These are phyloP conservation scores for Myiagra hebetior DNA, from an alignment of 2,113 vertebrate species.

Conservation along the genomic window DNA sequence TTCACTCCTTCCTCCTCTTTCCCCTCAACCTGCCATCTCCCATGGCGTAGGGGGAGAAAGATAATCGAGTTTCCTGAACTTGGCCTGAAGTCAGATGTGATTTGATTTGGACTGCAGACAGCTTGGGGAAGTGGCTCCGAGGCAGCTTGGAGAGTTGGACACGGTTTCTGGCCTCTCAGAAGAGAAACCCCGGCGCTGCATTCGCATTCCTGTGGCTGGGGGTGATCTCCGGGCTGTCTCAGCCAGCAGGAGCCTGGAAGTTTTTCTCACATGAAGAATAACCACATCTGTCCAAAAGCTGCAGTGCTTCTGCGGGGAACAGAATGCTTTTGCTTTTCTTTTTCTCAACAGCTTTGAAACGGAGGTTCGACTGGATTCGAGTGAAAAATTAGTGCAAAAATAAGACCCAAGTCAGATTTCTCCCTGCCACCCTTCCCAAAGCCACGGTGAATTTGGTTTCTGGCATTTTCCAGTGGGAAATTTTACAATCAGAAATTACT, in stretches of 20 bases:
- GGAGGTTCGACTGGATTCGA: not conserved
- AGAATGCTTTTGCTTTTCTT: not conserved
- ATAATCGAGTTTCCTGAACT: constrained; percentile 24
- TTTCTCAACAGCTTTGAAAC: not conserved
- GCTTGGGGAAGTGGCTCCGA: not conserved
- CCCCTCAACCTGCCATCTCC: constrained; percentile 14
- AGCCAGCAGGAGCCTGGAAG: not conserved
- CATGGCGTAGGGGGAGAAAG: not conserved
- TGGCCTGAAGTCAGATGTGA: constrained; percentile 14
- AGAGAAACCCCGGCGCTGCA: not conserved
- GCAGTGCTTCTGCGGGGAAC: not conserved
- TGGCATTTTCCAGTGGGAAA: not conserved
- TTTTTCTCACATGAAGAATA: not conserved
- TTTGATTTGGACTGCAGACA: constrained; percentile 8
- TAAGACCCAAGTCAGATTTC: not conserved
- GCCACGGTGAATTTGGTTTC: not conserved
- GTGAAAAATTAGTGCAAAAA: not conserved
- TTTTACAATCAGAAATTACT: not conserved
- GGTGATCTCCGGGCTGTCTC: not conserved
- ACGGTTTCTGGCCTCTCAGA: not conserved
- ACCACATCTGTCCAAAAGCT: not conserved
- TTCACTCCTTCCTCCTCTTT: not conserved
- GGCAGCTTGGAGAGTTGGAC: not conserved
- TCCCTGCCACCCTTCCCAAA: not conserved
- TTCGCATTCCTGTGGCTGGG: not conserved